Percentiles rank a stretch among this genome's conserved stretches.
Evolutionary conservation across 2,797 vertebrate species (phyloP).

Genomic region (Takifugu rubripes): DNA sequence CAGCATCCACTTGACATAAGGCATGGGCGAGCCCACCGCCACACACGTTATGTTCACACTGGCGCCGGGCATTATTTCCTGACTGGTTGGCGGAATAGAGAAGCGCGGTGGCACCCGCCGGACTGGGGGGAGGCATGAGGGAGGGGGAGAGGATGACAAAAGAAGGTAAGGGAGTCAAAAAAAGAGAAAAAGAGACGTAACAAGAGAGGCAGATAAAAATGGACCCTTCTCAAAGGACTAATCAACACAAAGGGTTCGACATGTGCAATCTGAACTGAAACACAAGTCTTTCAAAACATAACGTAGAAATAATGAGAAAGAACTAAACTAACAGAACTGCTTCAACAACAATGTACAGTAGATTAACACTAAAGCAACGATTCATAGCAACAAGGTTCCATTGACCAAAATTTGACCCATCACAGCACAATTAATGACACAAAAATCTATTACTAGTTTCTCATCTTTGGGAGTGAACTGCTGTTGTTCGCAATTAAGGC

Average conservation of each 20-base stretch:
- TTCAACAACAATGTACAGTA: conserved; percentile 90
- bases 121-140: conserved; percentile 81
- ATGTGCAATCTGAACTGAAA: conserved; percentile 73
- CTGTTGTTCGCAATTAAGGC: conserved; percentile 33
- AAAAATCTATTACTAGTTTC: conserved; percentile 99
- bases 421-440: conserved; percentile 98
- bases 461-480: conserved; percentile 87
- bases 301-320: conserved; percentile 77
- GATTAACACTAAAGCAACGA: conserved; percentile 89
- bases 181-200: conserved; percentile 81
- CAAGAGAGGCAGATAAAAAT: conserved; percentile 79
- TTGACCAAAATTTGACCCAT: conserved; percentile 94
- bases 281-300: conserved; percentile 71
- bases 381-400: conserved; percentile 98
- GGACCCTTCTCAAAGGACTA: conserved; percentile 72
- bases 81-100: conserved; percentile 95
- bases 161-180: conserved; percentile 70
- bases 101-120: conserved; percentile 97
- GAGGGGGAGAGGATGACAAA: conserved; percentile 67
- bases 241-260: conserved; percentile 72
- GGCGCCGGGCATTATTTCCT: conserved; percentile 98
- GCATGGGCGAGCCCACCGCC: conserved; percentile 98
- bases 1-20: conserved; percentile 99
- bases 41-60: conserved; percentile 99
- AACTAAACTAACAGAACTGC: conserved; percentile 86